These are phyloP conservation scores for Dichetophora obliterata DNA, from an alignment of 2,888 invertebrate species.

Conservation along the genomic window DNA sequence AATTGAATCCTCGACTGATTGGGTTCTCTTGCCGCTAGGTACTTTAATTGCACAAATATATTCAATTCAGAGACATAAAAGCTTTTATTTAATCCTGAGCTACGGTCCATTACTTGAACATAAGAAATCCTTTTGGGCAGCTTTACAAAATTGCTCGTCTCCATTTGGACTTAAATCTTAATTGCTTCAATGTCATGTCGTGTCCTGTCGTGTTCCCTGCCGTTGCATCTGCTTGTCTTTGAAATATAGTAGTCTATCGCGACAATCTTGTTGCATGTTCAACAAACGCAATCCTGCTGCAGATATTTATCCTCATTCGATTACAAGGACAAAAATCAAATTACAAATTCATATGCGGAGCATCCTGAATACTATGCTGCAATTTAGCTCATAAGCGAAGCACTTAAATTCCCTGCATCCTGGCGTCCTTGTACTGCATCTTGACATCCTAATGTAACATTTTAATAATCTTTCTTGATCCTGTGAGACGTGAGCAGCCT, in stretches of 20 bases:
- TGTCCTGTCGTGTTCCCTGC: background rate
- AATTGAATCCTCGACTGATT: no score
- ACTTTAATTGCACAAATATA: no score
- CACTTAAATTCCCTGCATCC: conserved; percentile 12
- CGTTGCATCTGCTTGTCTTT: background rate
- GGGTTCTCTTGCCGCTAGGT: no score
- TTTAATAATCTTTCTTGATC: conserved; percentile 8
- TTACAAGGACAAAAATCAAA: conserved; percentile 19
- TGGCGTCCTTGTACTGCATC: background rate
- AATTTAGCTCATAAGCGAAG: conserved; percentile 10
- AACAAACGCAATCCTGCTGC: background rate
- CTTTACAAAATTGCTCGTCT: background rate
- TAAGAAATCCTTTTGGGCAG: background rate
- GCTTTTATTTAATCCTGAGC: background rate
- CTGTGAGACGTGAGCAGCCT: conserved; percentile 12
- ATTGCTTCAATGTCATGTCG: background rate
- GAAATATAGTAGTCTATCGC: background rate
- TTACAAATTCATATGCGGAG: conserved; percentile 21
- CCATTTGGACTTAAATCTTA: background rate
- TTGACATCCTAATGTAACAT: background rate
- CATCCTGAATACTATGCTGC: background rate
- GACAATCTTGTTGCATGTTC: background rate
- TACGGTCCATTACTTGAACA: background rate
- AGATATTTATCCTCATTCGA: background rate
- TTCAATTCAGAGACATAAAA: background rate